phyloP scores from a whole-genome alignment of 2,113 vertebrate species.

The Antigone vipio region DNA sequence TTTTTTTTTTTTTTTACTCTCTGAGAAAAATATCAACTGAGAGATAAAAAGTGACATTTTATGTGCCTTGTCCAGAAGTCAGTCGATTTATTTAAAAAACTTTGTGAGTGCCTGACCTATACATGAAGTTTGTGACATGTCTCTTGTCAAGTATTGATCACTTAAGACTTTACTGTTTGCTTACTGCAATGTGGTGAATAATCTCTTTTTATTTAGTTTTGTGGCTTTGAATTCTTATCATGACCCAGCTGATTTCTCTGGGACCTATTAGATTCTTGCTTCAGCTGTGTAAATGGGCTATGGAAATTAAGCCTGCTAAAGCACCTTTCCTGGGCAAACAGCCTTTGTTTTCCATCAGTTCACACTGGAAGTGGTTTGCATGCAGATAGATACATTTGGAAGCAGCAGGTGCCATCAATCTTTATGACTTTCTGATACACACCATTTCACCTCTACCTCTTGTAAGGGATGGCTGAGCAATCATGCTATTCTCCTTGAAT shows the following conservation, averaged over 20 bases:
- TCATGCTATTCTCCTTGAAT: conserved; percentile 76
- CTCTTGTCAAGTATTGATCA: conserved; percentile 78
- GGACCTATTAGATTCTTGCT: conserved; percentile 76
- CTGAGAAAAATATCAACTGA: conserved; percentile 75
- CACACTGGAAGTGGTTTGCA: conserved; percentile 75
- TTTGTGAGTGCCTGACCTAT: conserved; percentile 68
- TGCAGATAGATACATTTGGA: conserved; percentile 69
- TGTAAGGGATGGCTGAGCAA: conserved; percentile 80
- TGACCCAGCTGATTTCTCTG: conserved; percentile 77
- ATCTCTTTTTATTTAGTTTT: conserved; percentile 78
- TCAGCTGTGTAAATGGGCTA: conserved; percentile 72
- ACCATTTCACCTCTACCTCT: conserved; percentile 84
- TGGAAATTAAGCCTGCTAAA: conserved; percentile 73
- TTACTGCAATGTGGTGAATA: conserved; percentile 71
- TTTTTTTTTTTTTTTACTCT: conserved; percentile 45
- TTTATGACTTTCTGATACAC: conserved; percentile 85
- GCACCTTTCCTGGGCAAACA: conserved; percentile 64
- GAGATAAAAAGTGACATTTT: conserved; percentile 79
- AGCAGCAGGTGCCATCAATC: conserved; percentile 72
- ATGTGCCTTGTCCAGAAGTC: conserved; percentile 67
- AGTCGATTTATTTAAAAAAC: conserved; percentile 74
- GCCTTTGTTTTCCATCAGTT: conserved; percentile 73
- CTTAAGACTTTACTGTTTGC: conserved; percentile 74
- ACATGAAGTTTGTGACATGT: conserved; percentile 71
- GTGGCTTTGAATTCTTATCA: conserved; percentile 79